Base-by-base conservation (phyloP, 1,140 invertebrate genomes). In the Argopecten irradians region DNA sequence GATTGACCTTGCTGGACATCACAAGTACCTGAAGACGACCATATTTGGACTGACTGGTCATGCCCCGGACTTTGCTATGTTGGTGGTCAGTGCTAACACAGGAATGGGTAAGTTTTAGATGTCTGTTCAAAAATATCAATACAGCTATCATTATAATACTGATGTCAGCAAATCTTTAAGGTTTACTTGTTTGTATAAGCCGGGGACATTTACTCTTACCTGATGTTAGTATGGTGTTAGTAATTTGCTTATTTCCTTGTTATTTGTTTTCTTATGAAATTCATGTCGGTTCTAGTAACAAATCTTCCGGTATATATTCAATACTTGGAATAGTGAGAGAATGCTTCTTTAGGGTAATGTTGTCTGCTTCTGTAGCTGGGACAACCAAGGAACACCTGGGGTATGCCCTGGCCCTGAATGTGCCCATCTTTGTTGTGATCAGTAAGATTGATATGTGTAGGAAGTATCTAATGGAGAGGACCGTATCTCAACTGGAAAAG, bases 401-500 rank as follows among this genome's bases (percentile, higher is more conserved):
- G 19, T 96, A 99, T 87, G 98, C 99, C 22, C 96, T 99, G 88
- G 99, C 99, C 0, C 96, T 99, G 22, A 98, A 97, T 33, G 98
- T 99, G 71, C 99, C 99, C 19, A 98, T 99, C n/a, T 99, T 99
- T 96, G 98, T 99, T 55, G 99, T 99, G 0, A 98, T 99, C 19
- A 99, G 98, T 32, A 99, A 99, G 96, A 99, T 99, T 92, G 99
- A 99, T 95, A 99, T 99, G 99, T 99, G 99, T 95, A 99, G 99
- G 16, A 97, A 97, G 41, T 99, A 99, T 95, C 97, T 99, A 84
- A 96, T 99, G n/a, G 97, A 98, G 96, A 98, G 99, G 93, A 99
- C 99, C 91, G 96, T 99, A 89, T 97, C 97, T 95, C 96, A 99
- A 90, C 96, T 99, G 9, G 97, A 99, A 88, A 97, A 98, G 94